phyloP scores from a whole-genome alignment of 2,797 vertebrate species.

The Cirrhinus mrigala region DNA sequence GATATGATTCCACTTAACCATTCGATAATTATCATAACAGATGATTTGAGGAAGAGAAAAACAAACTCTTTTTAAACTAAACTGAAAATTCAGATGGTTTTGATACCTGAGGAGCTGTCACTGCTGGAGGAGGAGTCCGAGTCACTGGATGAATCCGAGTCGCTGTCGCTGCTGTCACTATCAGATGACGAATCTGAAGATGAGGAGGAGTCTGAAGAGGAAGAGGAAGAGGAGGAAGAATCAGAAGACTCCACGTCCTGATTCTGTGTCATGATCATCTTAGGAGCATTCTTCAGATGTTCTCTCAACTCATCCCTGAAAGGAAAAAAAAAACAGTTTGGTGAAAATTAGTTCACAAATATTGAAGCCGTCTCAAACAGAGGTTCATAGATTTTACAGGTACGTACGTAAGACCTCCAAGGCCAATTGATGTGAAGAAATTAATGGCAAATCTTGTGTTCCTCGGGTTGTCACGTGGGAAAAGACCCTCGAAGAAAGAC shows the following conservation, averaged over 20 bases:
- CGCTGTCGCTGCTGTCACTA: slow-evolving; percentile 60
- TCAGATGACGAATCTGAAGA: slow-evolving; percentile 85
- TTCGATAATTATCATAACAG: no score
- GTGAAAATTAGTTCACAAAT: neutral
- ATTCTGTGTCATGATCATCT: slow-evolving; percentile 96
- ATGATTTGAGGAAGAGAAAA: neutral
- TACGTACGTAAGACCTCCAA: slow-evolving; percentile 96
- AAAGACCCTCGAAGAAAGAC: slow-evolving; percentile 93
- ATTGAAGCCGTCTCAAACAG: neutral
- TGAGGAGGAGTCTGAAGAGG: slow-evolving; percentile 79
- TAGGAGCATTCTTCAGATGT: slow-evolving; percentile 96
- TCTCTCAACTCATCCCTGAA: slow-evolving; percentile 94
- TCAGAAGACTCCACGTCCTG: slow-evolving; percentile 92
- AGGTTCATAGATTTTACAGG: neutral
- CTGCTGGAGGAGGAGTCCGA: slow-evolving; percentile 68
- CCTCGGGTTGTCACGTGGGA: slow-evolving; percentile 96
- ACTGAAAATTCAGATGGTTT: neutral
- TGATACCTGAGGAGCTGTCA: slow-evolving; percentile 53
- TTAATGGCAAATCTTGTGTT: slow-evolving; percentile 99
- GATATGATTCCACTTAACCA: neutral
- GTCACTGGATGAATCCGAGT: slow-evolving; percentile 72
- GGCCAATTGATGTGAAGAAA: slow-evolving; percentile 98
- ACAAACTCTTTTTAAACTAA: neutral
- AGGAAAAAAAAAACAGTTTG: neutral
- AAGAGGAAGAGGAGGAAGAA: slow-evolving; percentile 79